Conservation (phyloP, 2,888 invertebrate genomes). For the Meiosimyza decipiens region DNA sequence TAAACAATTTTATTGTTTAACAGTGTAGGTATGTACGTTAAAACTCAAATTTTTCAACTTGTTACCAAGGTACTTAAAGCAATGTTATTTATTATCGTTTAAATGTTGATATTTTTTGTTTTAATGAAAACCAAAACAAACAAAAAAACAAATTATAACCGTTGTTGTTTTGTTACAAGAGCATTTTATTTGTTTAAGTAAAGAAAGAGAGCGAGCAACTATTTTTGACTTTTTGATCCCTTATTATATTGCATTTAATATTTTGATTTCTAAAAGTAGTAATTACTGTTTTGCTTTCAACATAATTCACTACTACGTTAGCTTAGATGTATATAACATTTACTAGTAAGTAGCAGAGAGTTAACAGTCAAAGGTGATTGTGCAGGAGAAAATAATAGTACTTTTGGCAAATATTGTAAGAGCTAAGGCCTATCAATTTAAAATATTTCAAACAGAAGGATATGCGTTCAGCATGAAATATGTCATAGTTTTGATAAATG, state of each 20-base stretch:
- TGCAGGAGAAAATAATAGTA: constrained; percentile 13
- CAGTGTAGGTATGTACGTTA: background rate
- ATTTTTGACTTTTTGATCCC: constrained; percentile 21
- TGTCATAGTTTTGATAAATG: too few species aligned
- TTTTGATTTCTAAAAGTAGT: background rate
- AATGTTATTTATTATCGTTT: background rate
- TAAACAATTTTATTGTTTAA: constrained; percentile 18
- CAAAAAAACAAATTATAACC: background rate
- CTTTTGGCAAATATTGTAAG: too few species aligned
- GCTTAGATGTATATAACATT: too few species aligned
- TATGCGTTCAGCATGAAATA: too few species aligned
- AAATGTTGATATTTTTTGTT: background rate
- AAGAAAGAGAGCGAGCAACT: constrained; percentile 13
- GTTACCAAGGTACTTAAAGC: constrained; percentile 5
- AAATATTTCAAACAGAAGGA: too few species aligned
- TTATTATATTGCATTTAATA: constrained; percentile 27
- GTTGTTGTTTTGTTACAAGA: too few species aligned
- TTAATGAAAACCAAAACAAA: too few species aligned
- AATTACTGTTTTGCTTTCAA: constrained; percentile 6
- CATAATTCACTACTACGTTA: background rate
- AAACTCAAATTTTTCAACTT: constrained; percentile 11
- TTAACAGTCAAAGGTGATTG: constrained; percentile 21
- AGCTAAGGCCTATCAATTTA: too few species aligned
- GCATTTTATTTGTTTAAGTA: too few species aligned
- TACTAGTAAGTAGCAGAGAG: too few species aligned